Evolutionary conservation across 2,797 vertebrate genomes (phyloP).

Genomic region (Mallotus villosus): DNA sequence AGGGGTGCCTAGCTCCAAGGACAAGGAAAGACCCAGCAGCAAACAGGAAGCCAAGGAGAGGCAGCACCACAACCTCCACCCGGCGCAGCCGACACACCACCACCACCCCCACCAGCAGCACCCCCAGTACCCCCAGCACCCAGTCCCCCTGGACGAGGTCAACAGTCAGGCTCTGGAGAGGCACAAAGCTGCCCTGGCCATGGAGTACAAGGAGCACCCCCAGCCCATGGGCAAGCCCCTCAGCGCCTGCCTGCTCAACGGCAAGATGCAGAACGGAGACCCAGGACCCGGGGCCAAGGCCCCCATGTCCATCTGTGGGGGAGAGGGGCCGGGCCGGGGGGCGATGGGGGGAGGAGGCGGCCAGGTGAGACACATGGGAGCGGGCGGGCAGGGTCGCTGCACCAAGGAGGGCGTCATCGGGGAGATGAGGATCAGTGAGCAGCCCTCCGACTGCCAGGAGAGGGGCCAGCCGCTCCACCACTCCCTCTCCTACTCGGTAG

Average conservation of each 20-base stretch:
- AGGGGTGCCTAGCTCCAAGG: slow-evolving; percentile 79
- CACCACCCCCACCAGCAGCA: slow-evolving; percentile 74
- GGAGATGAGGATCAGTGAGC: slow-evolving; percentile 83
- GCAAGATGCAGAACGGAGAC: slow-evolving; percentile 88
- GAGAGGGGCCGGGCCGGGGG: slow-evolving; percentile 64
- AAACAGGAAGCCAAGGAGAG: slow-evolving; percentile 85
- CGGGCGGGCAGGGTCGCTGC: slow-evolving; percentile 73
- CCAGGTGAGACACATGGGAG: slow-evolving; percentile 72
- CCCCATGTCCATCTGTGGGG: slow-evolving; percentile 83
- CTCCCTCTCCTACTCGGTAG: slow-evolving; percentile 84
- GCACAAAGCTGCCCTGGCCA: slow-evolving; percentile 79
- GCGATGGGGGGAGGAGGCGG: slow-evolving; percentile 54
- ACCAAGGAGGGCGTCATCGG: slow-evolving; percentile 82
- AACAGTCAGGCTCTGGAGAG: slow-evolving; percentile 79
- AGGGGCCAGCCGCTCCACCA: slow-evolving; percentile 89
- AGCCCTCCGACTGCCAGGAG: slow-evolving; percentile 89
- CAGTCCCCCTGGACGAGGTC: slow-evolving; percentile 74
- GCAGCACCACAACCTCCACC: slow-evolving; percentile 68
- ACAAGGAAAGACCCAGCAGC: slow-evolving; percentile 81
- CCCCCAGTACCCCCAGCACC: slow-evolving; percentile 68
- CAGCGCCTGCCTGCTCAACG: slow-evolving; percentile 87
- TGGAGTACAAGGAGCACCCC: slow-evolving; percentile 85
- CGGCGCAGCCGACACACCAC: slow-evolving; percentile 58
- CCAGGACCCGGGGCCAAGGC: slow-evolving; percentile 69
- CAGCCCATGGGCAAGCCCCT: slow-evolving; percentile 81